Conservation (phyloP, 2,797 vertebrate genomes). For the Mus spretus region DNA sequence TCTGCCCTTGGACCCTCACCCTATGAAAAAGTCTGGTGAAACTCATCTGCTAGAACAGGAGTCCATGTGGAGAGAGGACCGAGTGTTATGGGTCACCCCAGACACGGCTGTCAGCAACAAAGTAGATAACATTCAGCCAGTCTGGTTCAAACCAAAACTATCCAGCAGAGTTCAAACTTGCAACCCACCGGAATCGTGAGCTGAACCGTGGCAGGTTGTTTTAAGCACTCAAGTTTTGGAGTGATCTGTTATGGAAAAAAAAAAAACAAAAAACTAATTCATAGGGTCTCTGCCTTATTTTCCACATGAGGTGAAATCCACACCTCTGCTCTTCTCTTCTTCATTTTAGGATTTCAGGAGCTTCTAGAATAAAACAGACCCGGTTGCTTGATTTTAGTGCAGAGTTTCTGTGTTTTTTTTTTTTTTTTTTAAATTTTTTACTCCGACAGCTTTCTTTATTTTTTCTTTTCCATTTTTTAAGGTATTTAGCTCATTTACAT, state of each 20-base stretch:
- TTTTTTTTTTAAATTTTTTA: too few species aligned
- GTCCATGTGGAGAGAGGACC: not conserved
- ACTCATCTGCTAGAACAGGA: not conserved
- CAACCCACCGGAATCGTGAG: not conserved
- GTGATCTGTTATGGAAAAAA: not conserved
- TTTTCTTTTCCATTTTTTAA: too few species aligned
- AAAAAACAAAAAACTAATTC: not conserved
- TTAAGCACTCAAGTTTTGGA: not conserved
- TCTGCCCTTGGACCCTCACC: not conserved
- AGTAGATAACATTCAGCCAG: not conserved
- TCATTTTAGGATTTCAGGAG: not conserved
- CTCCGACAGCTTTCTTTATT: too few species aligned
- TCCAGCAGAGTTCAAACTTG: not conserved
- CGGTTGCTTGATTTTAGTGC: not conserved
- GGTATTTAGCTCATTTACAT: too few species aligned
- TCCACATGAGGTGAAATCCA: not conserved
- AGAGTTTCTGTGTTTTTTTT: not conserved
- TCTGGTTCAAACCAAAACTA: not conserved
- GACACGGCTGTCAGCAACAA: not conserved
- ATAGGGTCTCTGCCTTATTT: not conserved
- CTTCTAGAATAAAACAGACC: not conserved
- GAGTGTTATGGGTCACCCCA: not conserved
- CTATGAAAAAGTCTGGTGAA: not conserved
- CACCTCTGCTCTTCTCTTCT: not conserved
- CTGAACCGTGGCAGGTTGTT: not conserved